These are phyloP conservation scores for Ascidia mentula DNA, from an alignment of 23 tunicate genomes.

Conservation along the genomic window DNA sequence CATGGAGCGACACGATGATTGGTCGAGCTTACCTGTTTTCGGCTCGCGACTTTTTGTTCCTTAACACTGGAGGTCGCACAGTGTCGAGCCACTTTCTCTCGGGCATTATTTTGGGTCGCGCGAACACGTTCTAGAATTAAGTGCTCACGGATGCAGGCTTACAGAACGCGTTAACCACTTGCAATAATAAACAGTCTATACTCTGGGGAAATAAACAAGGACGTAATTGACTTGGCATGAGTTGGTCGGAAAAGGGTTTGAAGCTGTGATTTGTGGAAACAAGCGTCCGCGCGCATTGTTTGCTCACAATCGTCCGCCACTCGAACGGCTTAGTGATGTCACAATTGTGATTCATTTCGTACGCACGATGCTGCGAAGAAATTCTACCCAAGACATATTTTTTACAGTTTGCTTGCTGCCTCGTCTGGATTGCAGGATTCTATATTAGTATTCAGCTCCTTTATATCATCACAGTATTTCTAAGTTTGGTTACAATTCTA, in stretches of 20 bases:
- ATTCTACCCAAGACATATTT: too few species aligned
- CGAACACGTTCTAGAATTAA: background rate
- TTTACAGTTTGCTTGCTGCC: too few species aligned
- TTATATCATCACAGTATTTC: too few species aligned
- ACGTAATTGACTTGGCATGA: background rate
- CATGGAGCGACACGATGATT: background rate
- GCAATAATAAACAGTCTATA: background rate
- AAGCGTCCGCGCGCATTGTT: background rate
- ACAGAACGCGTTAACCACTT: background rate
- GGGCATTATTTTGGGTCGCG: slow-evolving; percentile 33
- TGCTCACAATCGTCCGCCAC: background rate
- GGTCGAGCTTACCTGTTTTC: slow-evolving; percentile 35
- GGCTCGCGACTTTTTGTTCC: slow-evolving; percentile 14
- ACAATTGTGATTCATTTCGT: background rate
- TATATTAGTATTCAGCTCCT: too few species aligned
- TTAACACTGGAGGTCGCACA: slow-evolving; percentile 36
- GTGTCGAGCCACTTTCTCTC: slow-evolving; percentile 70
- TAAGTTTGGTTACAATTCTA: too few species aligned
- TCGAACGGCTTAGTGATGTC: background rate
- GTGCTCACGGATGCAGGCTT: too few species aligned
- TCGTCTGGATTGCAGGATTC: too few species aligned
- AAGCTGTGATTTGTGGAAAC: too few species aligned
- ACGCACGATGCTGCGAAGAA: background rate
- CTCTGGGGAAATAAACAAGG: background rate
- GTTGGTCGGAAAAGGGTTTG: too few species aligned